Base-by-base conservation (phyloP, 2,797 vertebrate species). In the Agapornis canus region DNA sequence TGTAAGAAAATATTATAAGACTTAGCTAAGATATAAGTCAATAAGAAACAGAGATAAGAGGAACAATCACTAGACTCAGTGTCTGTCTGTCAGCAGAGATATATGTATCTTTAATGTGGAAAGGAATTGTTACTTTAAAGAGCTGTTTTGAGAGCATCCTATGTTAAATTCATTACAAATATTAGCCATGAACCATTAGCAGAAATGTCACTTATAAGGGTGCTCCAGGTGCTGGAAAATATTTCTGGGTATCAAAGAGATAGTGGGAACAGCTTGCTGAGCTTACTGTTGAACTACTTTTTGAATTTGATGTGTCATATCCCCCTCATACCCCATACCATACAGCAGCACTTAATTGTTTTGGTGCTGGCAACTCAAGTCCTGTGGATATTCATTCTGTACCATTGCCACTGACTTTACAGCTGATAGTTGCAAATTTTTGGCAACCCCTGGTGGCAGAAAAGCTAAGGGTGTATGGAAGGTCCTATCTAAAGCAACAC, bases 291-390 rank as follows among this genome's bases (percentile, higher is more conserved):
- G 51, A 43, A 59, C 47, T 25, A 13, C 14, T 39, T 13, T 19
- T 18, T 27, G 40, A 48, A 35, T 85, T 27, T 59, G 47, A 8
- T 39, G 27, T 11, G 26, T 17, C 29, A 6, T 21, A 12, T 15
- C 1, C 10, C 1, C 21, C 29, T 17, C 26, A 6, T 16, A 8
- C 12, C 1, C 13, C 12, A 48, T 13, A 5, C 11, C 4, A 2
- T 32, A 31, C 31, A 27, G 47, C 11, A 15, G 5, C 43, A 66
- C 22, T 27, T 25, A 5, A 5, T 17, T 1, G 22, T 7, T 40
- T 56, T 70, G 43, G 21, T 32, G 47, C 35, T 68, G 40, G 47
- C 25, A 73, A 39, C 17, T 37, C 40, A 71, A 13, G 18, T n/a
- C 32, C 42, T 61, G 27, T 4, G 20, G 10, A 4, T 51, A 19